Conservation (phyloP, 2,113 vertebrate genomes). For the Hyperopisus bebe region DNA sequence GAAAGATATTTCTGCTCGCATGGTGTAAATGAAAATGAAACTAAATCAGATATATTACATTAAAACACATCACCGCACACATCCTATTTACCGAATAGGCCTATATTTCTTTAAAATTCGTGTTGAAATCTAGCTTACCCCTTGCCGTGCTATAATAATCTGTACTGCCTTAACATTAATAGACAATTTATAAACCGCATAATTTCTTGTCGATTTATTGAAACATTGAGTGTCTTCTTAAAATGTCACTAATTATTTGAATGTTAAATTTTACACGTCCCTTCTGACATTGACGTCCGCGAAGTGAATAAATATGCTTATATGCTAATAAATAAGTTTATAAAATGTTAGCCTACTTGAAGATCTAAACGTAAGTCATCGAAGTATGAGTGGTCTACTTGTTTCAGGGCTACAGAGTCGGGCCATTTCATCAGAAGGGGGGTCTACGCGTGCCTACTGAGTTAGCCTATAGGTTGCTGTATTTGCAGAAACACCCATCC, state of each 20-base stretch:
- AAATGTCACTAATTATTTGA: neutral
- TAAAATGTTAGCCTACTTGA: neutral
- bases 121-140: neutral
- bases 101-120: neutral
- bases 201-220: neutral
- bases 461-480: neutral
- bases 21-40: neutral
- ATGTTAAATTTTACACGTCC: neutral
- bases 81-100: neutral
- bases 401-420: neutral
- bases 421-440: neutral
- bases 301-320: neutral
- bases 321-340: too few species aligned
- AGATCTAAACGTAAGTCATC: neutral
- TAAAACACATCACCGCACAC: neutral
- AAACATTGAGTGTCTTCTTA: neutral
- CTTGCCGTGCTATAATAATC: neutral
- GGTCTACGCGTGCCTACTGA: neutral
- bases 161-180: neutral
- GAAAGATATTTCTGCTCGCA: neutral
- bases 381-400: neutral
- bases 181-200: neutral
- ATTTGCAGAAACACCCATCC: neutral
- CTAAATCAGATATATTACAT: neutral
- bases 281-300: neutral